A percentile compares a stretch with the other conserved stretches of the same genome.
Evolutionary conservation across 37 sponge, comb jelly and placozoan genomes (phyloP).

Genomic region (Aphrocallistes beatrix): DNA sequence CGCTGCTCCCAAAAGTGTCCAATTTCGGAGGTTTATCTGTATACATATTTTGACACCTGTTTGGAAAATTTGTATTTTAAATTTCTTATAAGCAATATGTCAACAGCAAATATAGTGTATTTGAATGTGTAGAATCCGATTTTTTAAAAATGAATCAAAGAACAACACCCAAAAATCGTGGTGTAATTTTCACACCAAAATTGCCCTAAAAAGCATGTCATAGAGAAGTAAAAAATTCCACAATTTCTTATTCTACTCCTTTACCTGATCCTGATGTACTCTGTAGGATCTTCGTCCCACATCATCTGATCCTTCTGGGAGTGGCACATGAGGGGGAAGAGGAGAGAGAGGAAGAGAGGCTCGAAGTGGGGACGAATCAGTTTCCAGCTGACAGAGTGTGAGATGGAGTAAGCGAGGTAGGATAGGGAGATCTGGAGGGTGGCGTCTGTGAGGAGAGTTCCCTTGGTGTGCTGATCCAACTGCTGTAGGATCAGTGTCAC

Average conservation of each 20-base stretch:
- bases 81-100: no score
- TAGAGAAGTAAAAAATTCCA: no score
- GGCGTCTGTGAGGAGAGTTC: not conserved
- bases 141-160: no score
- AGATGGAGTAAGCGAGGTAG: constrained; percentile 27
- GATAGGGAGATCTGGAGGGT: constrained; percentile 1
- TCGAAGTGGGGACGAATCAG: constrained; percentile 55
- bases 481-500: not conserved
- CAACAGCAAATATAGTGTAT: no score
- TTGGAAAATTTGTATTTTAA: no score
- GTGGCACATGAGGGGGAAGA: constrained; percentile 90
- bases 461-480: not conserved
- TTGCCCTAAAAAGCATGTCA: no score
- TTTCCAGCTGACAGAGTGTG: constrained; percentile 65
- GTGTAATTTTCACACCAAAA: no score
- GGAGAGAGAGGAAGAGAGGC: constrained; percentile 48
- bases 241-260: constrained; percentile 28
- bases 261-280: constrained; percentile 88
- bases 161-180: no score
- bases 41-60: no score
- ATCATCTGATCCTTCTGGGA: constrained; percentile 77
- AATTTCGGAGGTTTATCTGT: no score
- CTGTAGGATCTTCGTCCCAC: constrained; percentile 90
- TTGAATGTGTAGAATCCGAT: no score
- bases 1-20: no score